phyloP scores from a whole-genome alignment of 2,888 invertebrate genomes.

The Cephus spinipes region DNA sequence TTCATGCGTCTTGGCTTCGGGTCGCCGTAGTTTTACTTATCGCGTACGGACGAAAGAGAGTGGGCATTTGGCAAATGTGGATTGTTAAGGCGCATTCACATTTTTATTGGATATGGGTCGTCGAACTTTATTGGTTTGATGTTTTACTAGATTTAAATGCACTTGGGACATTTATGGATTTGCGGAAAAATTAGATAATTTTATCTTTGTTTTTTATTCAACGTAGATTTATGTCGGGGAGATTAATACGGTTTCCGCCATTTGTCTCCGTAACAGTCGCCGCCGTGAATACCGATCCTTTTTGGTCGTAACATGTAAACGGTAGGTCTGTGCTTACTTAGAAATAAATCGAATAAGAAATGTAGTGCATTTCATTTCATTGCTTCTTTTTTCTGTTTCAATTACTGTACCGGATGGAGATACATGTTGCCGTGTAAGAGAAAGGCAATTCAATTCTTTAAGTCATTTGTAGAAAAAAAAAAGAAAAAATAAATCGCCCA shows the following conservation, averaged over 20 bases:
- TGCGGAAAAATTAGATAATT: no score
- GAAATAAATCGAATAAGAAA: background rate
- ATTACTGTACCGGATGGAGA: no score
- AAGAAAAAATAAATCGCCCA: background rate
- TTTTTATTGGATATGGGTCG: background rate
- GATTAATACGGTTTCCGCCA: slow-evolving; percentile 29
- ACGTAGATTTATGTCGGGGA: no score
- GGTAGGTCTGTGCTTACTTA: background rate
- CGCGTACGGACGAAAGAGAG: background rate
- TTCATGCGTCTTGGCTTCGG: background rate
- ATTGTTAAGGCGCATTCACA: slow-evolving; percentile 28
- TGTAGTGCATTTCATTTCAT: no score
- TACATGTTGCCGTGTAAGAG: no score
- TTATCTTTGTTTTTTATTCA: no score
- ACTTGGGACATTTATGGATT: no score
- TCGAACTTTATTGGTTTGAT: no score
- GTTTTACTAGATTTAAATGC: no score
- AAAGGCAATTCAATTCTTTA: no score
- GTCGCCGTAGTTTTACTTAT: background rate
- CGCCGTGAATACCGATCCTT: slow-evolving; percentile 18
- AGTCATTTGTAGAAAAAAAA: background rate
- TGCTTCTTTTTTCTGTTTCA: no score
- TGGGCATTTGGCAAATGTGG: slow-evolving; percentile 9
- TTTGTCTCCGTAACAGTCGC: slow-evolving; percentile 44
- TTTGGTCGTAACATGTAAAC: background rate